These are phyloP conservation scores for Antrozous pallidus DNA, from an alignment of 2,797 vertebrate species.

Conservation along the genomic window DNA sequence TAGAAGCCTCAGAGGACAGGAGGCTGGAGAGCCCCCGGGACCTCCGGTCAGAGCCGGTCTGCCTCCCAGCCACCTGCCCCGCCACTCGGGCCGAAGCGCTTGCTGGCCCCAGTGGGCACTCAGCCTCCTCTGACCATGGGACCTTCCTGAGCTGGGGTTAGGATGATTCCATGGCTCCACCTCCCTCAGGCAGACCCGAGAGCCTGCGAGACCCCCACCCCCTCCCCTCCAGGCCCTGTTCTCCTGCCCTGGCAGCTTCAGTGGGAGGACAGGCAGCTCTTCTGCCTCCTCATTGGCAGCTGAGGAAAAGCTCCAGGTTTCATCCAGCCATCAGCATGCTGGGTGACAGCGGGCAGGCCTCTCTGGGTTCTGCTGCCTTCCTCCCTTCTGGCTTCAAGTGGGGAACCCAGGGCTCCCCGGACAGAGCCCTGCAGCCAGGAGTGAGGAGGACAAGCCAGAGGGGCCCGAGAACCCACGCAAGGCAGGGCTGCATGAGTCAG, in stretches of 20 bases:
- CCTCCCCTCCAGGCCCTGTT: background rate
- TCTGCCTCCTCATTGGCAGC: background rate
- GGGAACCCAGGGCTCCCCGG: background rate
- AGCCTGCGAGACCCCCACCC: background rate
- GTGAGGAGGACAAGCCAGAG: background rate
- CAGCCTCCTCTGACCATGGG: background rate
- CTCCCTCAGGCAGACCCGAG: background rate
- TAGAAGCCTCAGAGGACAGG: background rate
- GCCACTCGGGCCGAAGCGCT: too few species aligned
- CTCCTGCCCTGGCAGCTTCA: background rate
- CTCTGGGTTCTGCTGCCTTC: background rate
- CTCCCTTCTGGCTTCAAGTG: background rate
- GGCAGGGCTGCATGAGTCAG: background rate
- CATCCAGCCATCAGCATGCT: background rate
- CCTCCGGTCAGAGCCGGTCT: background rate
- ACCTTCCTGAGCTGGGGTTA: background rate
- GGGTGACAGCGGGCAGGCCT: background rate
- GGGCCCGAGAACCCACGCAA: background rate
- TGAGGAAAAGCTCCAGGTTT: background rate
- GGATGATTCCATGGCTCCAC: background rate
- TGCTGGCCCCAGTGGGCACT: background rate
- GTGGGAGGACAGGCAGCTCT: background rate
- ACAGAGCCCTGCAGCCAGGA: background rate
- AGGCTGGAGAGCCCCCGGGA: background rate
- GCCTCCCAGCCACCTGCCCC: background rate